These are phyloP conservation scores for Ceraclea dissimilis DNA, from an alignment of 2,888 invertebrate species.

Conservation along the genomic window DNA sequence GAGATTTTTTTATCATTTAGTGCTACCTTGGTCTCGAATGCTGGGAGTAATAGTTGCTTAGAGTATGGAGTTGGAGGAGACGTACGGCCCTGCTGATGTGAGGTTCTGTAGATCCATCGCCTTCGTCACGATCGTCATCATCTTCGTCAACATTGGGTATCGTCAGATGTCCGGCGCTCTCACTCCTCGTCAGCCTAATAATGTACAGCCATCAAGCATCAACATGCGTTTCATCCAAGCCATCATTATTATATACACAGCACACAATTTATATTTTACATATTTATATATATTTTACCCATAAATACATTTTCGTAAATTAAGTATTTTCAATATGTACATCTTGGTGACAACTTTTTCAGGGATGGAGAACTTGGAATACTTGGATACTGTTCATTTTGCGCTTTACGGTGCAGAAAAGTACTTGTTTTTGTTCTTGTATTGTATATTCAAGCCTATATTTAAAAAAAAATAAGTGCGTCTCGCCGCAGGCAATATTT, in stretches of 20 bases:
- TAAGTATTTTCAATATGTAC: too few species aligned
- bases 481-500: too few species aligned
- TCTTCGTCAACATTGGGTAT: neutral
- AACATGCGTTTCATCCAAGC: neutral
- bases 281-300: neutral
- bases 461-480: too few species aligned
- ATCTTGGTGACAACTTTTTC: too few species aligned
- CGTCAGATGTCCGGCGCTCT: neutral
- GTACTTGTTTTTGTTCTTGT: too few species aligned
- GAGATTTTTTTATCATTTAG: neutral
- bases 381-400: too few species aligned
- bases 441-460: too few species aligned
- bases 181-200: slow-evolving; percentile 18
- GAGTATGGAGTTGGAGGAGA: slow-evolving; percentile 49
- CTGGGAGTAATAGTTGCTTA: slow-evolving; percentile 53
- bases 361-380: too few species aligned
- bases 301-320: neutral
- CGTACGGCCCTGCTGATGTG: slow-evolving; percentile 49
- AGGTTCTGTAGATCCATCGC: slow-evolving; percentile 6
- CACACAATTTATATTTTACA: neutral
- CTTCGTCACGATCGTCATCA: neutral
- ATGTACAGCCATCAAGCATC: slow-evolving; percentile 2
- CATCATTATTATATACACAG: neutral
- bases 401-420: too few species aligned
- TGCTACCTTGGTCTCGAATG: slow-evolving; percentile 52